Evolutionary conservation across 1,140 invertebrate genomes (phyloP).

Genomic region (Augochlora pura): DNA sequence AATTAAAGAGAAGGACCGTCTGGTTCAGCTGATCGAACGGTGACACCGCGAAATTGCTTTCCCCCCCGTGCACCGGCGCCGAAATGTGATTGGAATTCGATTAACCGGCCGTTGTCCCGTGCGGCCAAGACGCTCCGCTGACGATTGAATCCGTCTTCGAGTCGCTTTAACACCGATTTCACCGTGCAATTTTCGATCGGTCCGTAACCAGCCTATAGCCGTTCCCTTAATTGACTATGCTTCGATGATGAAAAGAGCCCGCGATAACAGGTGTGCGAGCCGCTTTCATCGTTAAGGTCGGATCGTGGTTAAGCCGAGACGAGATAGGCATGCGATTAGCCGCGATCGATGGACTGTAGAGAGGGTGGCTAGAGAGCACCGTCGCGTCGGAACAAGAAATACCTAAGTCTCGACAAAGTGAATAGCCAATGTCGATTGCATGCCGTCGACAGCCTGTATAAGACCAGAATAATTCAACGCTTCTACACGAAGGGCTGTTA

Average conservation of each 20-base stretch:
- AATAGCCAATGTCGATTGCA: background rate
- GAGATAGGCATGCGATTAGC: slow-evolving; percentile 19
- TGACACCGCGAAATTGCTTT: slow-evolving; percentile 13
- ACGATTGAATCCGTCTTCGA: slow-evolving; percentile 16
- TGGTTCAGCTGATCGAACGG: slow-evolving; percentile 1
- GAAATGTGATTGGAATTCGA: slow-evolving; percentile 13
- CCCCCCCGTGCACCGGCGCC: background rate
- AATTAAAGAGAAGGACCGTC: background rate
- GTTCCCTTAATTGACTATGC: slow-evolving; percentile 6
- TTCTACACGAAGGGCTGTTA: background rate
- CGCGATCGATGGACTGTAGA: slow-evolving; percentile 11
- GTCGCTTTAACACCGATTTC: background rate
- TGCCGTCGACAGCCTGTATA: background rate
- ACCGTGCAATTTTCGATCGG: background rate
- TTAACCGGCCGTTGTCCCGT: background rate
- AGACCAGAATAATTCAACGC: background rate
- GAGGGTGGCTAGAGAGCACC: background rate
- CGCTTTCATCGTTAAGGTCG: background rate
- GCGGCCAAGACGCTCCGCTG: background rate
- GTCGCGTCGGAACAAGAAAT: background rate
- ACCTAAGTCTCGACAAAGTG: background rate
- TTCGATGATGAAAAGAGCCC: background rate
- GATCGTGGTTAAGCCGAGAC: slow-evolving; percentile 11
- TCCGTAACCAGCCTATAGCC: background rate
- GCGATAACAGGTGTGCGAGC: slow-evolving; percentile 21